phyloP scores from a whole-genome alignment of 2,888 invertebrate species.

The Lamellibrachia columna region DNA sequence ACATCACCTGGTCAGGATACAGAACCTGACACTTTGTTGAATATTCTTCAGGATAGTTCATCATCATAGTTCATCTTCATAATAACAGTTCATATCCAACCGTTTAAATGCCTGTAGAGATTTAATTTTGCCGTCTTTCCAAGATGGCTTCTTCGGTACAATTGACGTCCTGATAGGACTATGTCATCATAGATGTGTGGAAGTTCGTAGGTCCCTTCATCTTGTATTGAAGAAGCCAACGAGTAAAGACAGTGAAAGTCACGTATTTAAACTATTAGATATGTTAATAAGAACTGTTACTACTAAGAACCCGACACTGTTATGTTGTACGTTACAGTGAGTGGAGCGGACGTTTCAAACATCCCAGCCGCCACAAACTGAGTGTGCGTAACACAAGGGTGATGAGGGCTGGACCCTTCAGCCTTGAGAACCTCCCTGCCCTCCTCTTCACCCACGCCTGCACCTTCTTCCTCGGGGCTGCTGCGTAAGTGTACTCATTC shows the following conservation, averaged over 20 bases:
- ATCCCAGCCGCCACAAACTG: conserved; percentile 41
- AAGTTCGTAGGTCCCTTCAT: too few relatives aligned
- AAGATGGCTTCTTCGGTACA: too few relatives aligned
- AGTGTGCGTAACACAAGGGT: conserved; percentile 50
- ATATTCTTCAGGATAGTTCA: too few relatives aligned
- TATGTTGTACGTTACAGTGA: conserved; percentile 36
- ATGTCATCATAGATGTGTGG: too few relatives aligned
- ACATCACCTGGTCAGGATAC: background rate
- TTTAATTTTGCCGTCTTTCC: too few relatives aligned
- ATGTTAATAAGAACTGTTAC: background rate
- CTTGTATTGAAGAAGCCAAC: too few relatives aligned
- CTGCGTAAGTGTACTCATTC: conserved; percentile 48
- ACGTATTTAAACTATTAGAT: too few relatives aligned
- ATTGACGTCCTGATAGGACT: too few relatives aligned
- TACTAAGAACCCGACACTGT: background rate
- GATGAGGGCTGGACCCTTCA: conserved; percentile 47
- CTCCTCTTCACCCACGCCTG: conserved; percentile 54
- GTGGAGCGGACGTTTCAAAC: conserved; percentile 46
- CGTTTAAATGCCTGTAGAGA: too few relatives aligned
- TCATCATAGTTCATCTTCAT: too few relatives aligned
- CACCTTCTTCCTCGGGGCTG: conserved; percentile 55
- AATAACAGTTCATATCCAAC: too few relatives aligned
- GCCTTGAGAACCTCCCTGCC: conserved; percentile 51
- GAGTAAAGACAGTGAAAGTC: too few relatives aligned
- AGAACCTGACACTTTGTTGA: background rate